Base-by-base conservation (phyloP, 2,113 vertebrate species). In the Plecotus auritus region DNA sequence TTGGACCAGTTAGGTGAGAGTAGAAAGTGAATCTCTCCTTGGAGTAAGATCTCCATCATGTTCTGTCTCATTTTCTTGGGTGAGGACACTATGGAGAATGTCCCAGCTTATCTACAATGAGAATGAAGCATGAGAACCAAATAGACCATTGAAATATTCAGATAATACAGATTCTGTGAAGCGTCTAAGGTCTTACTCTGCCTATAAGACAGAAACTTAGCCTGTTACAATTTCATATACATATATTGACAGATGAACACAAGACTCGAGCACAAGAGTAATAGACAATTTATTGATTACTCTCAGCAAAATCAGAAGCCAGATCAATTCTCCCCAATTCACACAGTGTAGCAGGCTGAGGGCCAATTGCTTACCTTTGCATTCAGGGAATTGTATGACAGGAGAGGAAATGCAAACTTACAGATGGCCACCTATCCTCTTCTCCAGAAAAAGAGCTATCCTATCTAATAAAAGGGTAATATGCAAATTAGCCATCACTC, bases 351-450 rank as follows among this genome's bases (percentile, higher is more conserved):
- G 17, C 32, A 42, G 13, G 9, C 1, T 32, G 6, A 67, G 30
- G 4, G 23, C 2, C 18, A 90, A 7, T 78, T 73, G 23, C 12
- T 84, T 64, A 64, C 12, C 40, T 81, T 16, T 78, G 17, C 2
- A 40, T 22, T 10, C 2, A 37, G 16, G 16, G 3, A n/a, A 9
- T 14, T 84, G 5, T 1, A n/a, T 5, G 23, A 61, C 1, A 54
- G 17, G 10, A 74, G 0, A 73, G 10, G 22, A 85, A 80, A 56
- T 9, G 13, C 14, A 69, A 90, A 42, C n/a, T 18, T 28, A 35
- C 20, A n/a, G 35, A 54, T 26, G 77, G 37, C 16, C n/a, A 2
- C 1, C 18, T 67, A 5, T 13, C 1, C 16, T 2, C 3, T 61
- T 12, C 20, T 51, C 35, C 49, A 56, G 35, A 61, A n/a, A 61